phyloP scores from a whole-genome alignment of 2,113 vertebrate genomes.

The Reinhardtius hippoglossoides region DNA sequence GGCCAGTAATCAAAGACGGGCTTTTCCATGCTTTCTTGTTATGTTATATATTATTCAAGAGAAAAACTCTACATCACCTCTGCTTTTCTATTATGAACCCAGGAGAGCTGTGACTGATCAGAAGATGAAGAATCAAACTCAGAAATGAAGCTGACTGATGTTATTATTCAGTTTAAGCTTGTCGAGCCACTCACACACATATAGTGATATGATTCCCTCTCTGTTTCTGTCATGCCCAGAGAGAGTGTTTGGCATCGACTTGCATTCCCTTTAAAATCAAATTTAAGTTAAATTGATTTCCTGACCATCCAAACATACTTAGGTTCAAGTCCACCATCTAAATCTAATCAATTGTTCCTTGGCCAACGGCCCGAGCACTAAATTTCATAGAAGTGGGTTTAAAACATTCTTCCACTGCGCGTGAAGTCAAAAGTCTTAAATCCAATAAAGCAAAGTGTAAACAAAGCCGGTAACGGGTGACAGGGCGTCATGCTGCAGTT shows the following conservation, averaged over 20 bases:
- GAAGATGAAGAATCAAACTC: no score
- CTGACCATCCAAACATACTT: constrained; percentile 21
- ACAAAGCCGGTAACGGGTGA: constrained; percentile 35
- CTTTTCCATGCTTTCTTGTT: constrained; percentile 17
- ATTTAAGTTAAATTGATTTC: constrained; percentile 17
- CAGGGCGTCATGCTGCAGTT: neutral
- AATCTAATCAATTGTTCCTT: constrained; percentile 36
- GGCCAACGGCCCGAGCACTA: neutral
- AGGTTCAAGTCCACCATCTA: constrained; percentile 11
- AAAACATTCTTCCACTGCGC: constrained; percentile 16
- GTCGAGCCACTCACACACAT: no score
- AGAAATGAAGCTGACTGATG: no score
- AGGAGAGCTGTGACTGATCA: no score
- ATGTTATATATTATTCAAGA: neutral
- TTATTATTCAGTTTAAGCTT: no score
- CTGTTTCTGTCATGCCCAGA: neutral
- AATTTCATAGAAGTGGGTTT: constrained; percentile 20
- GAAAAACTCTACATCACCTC: neutral
- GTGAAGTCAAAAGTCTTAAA: constrained; percentile 31
- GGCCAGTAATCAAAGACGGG: constrained; percentile 14
- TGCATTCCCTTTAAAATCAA: constrained; percentile 5
- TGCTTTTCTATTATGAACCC: no score
- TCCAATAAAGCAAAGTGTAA: constrained; percentile 47
- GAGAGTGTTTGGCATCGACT: constrained; percentile 7
- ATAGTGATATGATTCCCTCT: neutral